Evolutionary conservation across 2,797 vertebrate genomes (phyloP), one percentile per base, ranked within the genome.

Genomic region (Malurus splendens): DNA sequence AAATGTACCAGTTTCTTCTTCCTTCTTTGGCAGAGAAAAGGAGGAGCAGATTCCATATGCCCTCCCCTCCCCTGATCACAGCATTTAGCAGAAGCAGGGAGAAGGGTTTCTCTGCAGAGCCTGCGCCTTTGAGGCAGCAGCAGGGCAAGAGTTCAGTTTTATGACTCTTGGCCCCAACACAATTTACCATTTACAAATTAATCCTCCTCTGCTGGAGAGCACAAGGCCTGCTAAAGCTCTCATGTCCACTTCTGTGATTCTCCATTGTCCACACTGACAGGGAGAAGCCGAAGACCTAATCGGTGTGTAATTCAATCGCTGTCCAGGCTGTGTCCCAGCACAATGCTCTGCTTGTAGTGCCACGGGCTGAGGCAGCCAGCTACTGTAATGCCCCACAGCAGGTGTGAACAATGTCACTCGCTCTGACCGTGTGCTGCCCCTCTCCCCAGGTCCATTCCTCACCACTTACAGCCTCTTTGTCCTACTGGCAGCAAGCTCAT

Each of bases 351-450:
- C 95, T 97, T 98, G 97, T 98, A 88, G 96, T 89, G 96, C 96
- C 94, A 95, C 25, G 87, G 91, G 90, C 94, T 93, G 93, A 96
- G 93, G 92, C 95, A 92, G 94, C 93, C 95, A 94, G 95, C 94
- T 97, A 96, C 97, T 95, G 96, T 98, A 97, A 97, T 96, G 95
- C 93, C 94, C 94, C 68, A 91, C 95, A 98, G 97, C 98, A 98
- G 98, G 98, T 98, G 98, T 98, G 97, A 97, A 97, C 95, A 96
- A 88, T 90, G 90, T 90, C 95, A 87, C 94, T 93, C 10, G 38
- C 92, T 96, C 94, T 97, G 95, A 95, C 87, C 90, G 83, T 80
- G 48, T 72, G 86, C 87, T 93, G 88, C 88, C 70, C 90, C 83
- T 93, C 83, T 80, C 89, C 82, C 90, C 86, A 90, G 81, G 71